Conservation (phyloP, 2,797 vertebrate species). For the Leptoclinus maculatus region DNA sequence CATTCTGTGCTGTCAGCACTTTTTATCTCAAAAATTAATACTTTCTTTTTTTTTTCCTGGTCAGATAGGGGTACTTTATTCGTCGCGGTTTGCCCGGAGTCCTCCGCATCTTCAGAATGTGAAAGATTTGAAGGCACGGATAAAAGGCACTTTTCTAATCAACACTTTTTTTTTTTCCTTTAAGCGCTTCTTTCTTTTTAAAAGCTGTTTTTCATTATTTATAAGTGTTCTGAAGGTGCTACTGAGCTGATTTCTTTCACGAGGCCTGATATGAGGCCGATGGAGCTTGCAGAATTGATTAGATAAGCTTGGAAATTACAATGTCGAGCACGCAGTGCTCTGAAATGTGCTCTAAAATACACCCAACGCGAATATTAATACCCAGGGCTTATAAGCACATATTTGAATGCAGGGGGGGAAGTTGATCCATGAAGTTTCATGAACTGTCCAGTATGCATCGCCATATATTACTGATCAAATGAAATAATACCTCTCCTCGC, state of each 20-base stretch:
- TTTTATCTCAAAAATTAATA: slow-evolving; percentile 82
- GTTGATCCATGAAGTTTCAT: slow-evolving; percentile 78
- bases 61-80: slow-evolving; percentile 77
- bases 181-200: slow-evolving; percentile 91
- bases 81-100: slow-evolving; percentile 79
- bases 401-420: slow-evolving; percentile 74
- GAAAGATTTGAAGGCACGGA: slow-evolving; percentile 87
- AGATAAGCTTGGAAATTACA: slow-evolving; percentile 98
- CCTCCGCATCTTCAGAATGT: slow-evolving; percentile 80
- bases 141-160: slow-evolving; percentile 90
- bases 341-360: slow-evolving; percentile 81
- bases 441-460: slow-evolving; percentile 72
- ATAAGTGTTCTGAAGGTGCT: slow-evolving; percentile 97
- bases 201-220: slow-evolving; percentile 99
- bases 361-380: slow-evolving; percentile 80
- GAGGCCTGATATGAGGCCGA: slow-evolving; percentile 92
- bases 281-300: slow-evolving; percentile 99
- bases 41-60: slow-evolving; percentile 59
- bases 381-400: slow-evolving; percentile 74
- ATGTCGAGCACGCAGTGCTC: slow-evolving; percentile 91
- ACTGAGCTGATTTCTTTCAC: slow-evolving; percentile 95
- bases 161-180: slow-evolving; percentile 88
- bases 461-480: slow-evolving; percentile 76
- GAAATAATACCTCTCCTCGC: slow-evolving; percentile 59
- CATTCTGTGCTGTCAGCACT: slow-evolving; percentile 81